These are phyloP conservation scores for Gadopsis bispinosus DNA, from an alignment of 2,797 vertebrate species.

Conservation along the genomic window DNA sequence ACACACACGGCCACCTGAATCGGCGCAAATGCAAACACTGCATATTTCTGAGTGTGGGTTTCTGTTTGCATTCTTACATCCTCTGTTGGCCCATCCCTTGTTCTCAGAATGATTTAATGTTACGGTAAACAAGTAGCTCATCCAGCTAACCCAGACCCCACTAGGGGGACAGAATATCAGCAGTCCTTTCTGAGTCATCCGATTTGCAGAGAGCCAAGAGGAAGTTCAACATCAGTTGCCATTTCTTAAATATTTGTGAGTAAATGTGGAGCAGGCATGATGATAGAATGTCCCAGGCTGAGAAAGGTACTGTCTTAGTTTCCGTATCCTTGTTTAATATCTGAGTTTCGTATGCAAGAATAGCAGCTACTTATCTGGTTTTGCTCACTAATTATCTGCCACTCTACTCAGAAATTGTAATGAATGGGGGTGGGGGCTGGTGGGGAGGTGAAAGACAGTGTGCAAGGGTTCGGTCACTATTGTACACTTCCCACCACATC, in stretches of 20 bases:
- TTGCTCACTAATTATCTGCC: constrained; percentile 23
- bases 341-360: not conserved
- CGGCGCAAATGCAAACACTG: not conserved
- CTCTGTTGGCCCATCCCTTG: not conserved
- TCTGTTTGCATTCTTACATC: constrained; percentile 16
- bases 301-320: not conserved
- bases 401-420: not conserved
- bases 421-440: constrained; percentile 2
- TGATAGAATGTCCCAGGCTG: not conserved
- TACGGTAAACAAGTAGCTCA: constrained; percentile 32
- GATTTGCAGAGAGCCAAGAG: not conserved
- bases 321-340: constrained; percentile 12
- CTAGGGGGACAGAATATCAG: not conserved
- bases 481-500: not conserved
- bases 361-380: not conserved
- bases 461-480: not conserved
- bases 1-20: not conserved
- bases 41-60: constrained; percentile 7
- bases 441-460: constrained; percentile 1
- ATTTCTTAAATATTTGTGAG: not conserved
- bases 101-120: constrained; percentile 48
- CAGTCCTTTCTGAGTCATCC: not conserved
- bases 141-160: constrained; percentile 19
- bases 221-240: not conserved
- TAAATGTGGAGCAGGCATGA: not conserved